These are phyloP conservation scores for Stenoptilia bipunctidactyla DNA, from an alignment of 2,888 invertebrate species.

Conservation along the genomic window DNA sequence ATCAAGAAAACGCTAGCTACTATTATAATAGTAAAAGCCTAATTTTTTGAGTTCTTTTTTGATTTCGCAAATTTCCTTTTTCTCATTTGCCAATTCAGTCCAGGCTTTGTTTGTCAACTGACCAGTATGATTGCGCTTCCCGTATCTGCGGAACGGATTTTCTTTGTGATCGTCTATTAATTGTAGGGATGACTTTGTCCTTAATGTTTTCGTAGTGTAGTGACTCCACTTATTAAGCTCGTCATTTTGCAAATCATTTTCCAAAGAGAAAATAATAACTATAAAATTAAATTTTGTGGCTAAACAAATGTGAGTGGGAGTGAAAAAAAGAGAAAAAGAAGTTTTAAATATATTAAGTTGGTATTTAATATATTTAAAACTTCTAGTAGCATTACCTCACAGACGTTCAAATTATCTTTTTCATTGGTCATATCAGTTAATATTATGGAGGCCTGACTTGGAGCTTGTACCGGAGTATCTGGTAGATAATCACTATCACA, in stretches of 20 bases:
- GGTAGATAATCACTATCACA: conserved; percentile 7
- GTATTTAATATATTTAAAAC: not conserved
- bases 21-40: not conserved
- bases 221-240: conserved; percentile 4
- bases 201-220: conserved; percentile 4
- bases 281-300: not conserved
- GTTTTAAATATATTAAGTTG: not conserved
- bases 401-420: not conserved
- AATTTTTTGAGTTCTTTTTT: conserved; percentile 2
- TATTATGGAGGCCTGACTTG: too few species aligned
- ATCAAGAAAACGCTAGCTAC: too few species aligned
- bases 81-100: conserved; percentile 6
- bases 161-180: conserved; percentile 6
- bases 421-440: not conserved
- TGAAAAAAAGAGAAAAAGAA: not conserved
- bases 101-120: conserved; percentile 7
- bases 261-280: not conserved
- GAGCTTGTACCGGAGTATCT: conserved; percentile 3
- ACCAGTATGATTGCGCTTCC: conserved; percentile 5
- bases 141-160: conserved; percentile 6
- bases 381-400: not conserved
- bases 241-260: not conserved
- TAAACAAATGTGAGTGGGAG: not conserved
- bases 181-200: not conserved
- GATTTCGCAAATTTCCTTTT: conserved; percentile 4